A percentile compares a stretch with the other conserved stretches of the same genome.
These are phyloP conservation scores for Morelia viridis DNA, from an alignment of 2,797 vertebrate genomes.

Conservation along the genomic window DNA sequence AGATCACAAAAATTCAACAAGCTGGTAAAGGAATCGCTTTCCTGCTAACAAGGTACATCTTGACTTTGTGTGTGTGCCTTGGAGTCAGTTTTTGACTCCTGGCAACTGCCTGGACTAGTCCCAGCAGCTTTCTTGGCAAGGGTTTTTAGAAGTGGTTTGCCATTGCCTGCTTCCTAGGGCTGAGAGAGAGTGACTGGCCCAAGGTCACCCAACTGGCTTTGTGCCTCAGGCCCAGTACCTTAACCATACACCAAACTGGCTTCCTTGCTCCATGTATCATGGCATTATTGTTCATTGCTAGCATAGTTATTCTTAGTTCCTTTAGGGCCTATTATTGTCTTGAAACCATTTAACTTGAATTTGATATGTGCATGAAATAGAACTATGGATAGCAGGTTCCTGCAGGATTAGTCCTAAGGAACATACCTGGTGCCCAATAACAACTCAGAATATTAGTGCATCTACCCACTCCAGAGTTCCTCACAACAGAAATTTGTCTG, in stretches of 20 bases:
- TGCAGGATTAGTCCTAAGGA: background rate
- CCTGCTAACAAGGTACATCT: too few species aligned
- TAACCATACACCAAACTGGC: too few species aligned
- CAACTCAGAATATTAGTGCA: background rate
- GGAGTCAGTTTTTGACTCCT: too few species aligned
- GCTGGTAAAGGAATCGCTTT: too few species aligned
- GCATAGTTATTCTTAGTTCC: constrained; percentile 16
- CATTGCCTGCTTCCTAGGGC: background rate
- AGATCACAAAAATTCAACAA: background rate
- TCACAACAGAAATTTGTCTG: too few species aligned
- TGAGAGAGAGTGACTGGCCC: too few species aligned
- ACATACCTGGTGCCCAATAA: background rate
- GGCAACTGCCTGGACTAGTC: too few species aligned
- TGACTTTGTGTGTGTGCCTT: too few species aligned
- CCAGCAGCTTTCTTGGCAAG: background rate
- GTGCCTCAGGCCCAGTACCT: too few species aligned
- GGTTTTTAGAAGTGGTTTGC: background rate
- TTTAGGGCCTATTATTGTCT: background rate
- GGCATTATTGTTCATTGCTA: accelerated
- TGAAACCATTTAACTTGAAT: constrained; percentile 37
- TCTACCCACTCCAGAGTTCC: background rate
- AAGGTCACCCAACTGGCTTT: too few species aligned
- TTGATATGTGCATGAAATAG: constrained; percentile 36
- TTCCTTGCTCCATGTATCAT: background rate
- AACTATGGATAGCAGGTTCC: constrained; percentile 7